Base-by-base conservation (phyloP, 2,797 vertebrate genomes). In the Psittacula derbiana region DNA sequence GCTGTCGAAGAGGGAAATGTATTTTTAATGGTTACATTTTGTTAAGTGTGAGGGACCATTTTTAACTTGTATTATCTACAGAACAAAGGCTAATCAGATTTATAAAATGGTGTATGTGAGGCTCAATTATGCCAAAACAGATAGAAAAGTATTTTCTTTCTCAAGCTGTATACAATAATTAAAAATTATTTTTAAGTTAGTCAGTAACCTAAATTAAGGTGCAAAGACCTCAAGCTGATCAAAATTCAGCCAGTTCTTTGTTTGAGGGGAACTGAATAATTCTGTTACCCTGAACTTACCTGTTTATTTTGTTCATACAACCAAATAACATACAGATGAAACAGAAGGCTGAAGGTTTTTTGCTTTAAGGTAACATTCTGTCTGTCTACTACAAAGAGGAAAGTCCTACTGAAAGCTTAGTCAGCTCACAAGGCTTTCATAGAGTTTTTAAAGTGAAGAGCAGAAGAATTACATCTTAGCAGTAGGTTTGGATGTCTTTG, bases 91-190 rank as follows among this genome's bases (percentile, higher is more conserved):
- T 83, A 88, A 83, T 81, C 17, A 8, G 30, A 19, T 81, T 66
- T 93, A 89, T 50, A 82, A 82, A 91, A 89, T 49, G 38, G 12
- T 76, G 43, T 61, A 80, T 65, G 21, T 66, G 36, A 73, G 41
- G 24, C 33, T 82, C 60, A 85, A 85, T 89, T 94, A 73, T 64
- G 50, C 70, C 60, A 82, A 74, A 85, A 89, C 53, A 74, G 31
- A 55, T 49, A 55, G 43, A 89, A 96, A 90, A 88, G 5, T 65
- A 44, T 85, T 87, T 92, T 92, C 20, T 89, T 92, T 92, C 36
- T 75, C 28, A 69, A 58, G 19, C 36, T 44, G 24, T 40, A 53
- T 40, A 52, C 31, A 85, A 72, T 69, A 60, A 89, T 57, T 88
- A 46, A 64, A 55, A 93, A 66, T 2, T 4, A 46, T 60, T 82